phyloP scores from a whole-genome alignment of 2,113 vertebrate species.

The Cinclus cinclus region DNA sequence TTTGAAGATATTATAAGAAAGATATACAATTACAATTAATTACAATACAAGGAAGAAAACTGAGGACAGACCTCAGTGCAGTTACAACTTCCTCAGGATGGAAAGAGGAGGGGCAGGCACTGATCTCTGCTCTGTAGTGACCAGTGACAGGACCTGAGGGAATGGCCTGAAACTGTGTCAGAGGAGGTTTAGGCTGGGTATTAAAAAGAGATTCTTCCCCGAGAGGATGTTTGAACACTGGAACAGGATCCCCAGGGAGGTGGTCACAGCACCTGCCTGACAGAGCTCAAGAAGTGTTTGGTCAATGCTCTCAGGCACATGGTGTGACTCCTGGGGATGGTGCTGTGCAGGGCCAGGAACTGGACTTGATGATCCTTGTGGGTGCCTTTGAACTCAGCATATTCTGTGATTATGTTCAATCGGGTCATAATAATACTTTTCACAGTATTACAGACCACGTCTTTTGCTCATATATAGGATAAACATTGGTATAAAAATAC shows the following conservation, averaged over 20 bases:
- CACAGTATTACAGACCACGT: background rate
- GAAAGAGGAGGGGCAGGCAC: fast-evolving
- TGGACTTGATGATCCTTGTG: fast-evolving
- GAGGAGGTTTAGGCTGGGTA: background rate
- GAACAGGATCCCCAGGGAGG: background rate
- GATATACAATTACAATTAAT: too few relatives aligned
- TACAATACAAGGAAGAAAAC: background rate
- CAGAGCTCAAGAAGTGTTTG: fast-evolving
- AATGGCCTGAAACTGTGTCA: too few relatives aligned
- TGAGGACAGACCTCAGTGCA: too few relatives aligned
- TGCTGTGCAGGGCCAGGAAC: background rate
- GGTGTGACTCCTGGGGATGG: background rate
- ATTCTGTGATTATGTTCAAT: background rate
- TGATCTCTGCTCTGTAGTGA: too few relatives aligned
- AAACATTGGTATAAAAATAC: background rate
- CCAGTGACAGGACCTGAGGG: fast-evolving
- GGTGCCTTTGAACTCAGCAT: fast-evolving
- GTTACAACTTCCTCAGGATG: too few relatives aligned
- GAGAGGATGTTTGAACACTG: fast-evolving
- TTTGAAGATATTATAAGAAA: background rate
- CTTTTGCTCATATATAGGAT: background rate
- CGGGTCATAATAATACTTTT: background rate
- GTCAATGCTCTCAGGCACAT: background rate
- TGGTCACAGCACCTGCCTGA: background rate
- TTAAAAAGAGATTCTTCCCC: fast-evolving